Conservation (phyloP, 2,113 vertebrate genomes). For the Thunnus maccoyii region DNA sequence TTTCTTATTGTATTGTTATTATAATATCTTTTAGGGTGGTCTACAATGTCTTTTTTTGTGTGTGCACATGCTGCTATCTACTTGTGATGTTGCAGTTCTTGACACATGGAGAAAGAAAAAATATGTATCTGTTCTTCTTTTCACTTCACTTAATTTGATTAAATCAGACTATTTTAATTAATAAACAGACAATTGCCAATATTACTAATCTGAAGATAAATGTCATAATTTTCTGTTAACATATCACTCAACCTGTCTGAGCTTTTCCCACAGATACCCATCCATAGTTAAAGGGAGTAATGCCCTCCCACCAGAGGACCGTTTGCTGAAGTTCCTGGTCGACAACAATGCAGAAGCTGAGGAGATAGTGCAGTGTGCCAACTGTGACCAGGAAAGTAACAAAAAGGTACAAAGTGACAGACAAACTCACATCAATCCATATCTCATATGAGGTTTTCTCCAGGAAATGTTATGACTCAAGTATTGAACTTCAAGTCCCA, state of each 20-base stretch:
- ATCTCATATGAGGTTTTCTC: no score
- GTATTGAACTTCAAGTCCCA: no score
- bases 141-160: background rate
- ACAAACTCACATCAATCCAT: background rate
- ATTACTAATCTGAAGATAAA: background rate
- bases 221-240: background rate
- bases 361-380: conserved; percentile 91
- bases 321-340: conserved; percentile 93
- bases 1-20: no score
- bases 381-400: conserved; percentile 91
- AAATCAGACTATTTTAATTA: background rate
- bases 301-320: conserved; percentile 90
- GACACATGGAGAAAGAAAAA: background rate
- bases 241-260: background rate
- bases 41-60: background rate
- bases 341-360: conserved; percentile 88
- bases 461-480: background rate
- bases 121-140: background rate
- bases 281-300: conserved; percentile 90
- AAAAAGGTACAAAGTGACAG: conserved; percentile 82
- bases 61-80: no score
- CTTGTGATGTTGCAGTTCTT: background rate
- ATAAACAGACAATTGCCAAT: background rate
- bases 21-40: no score
- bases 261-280: conserved; percentile 84